Evolutionary conservation across 1,140 invertebrate genomes (phyloP), one percentile per base, ranked within the genome.

Genomic region (Drosophila watanabei): DNA sequence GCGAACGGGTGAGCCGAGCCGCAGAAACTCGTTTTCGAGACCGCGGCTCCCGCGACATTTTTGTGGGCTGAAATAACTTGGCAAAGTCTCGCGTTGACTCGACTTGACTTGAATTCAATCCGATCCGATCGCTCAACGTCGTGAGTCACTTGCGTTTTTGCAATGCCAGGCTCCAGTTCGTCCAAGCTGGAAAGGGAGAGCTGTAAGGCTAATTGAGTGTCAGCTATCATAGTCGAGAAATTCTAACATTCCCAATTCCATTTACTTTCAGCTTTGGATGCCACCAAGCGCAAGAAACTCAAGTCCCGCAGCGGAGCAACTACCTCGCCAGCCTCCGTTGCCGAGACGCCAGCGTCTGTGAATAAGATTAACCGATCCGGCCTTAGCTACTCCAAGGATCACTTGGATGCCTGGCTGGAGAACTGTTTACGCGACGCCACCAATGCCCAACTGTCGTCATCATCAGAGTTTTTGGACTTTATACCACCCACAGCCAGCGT

Each of bases 391-490:
- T 78, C 84, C 49, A 92, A 92, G 78, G 92, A 93, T 68, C 91
- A 93, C 68, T 61, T 93, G 41, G 92, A 93, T 69, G 90, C 87
- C 4, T 93, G 92, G 92, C 76, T 93, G 28, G 92, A 93, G 72
- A 93, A 79, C 51, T 93, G 92, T 30, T 75, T 93, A 24, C 72
- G 92, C 32, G 92, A 93, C 88, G 92, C 91, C 14, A 83, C 80
- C n/a, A 86, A 83, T 69, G 73, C 90, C 9, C 92, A 93, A 33
- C 30, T 93, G 30, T 93, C 92, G 24, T 93, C 92, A 14, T 93
- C 92, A 30, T 93, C 92, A 4, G 92, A 93, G 30, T 93, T 93
- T 64, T 46, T 93, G 33, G 92, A 93, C 69, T 92, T 93, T 70
- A 90, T 88, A 75, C 90, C 92, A n/a, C 78, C 76, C 13, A 54